These are phyloP conservation scores for Xerus rutilus DNA, from an alignment of 2,797 vertebrate species.

Conservation along the genomic window DNA sequence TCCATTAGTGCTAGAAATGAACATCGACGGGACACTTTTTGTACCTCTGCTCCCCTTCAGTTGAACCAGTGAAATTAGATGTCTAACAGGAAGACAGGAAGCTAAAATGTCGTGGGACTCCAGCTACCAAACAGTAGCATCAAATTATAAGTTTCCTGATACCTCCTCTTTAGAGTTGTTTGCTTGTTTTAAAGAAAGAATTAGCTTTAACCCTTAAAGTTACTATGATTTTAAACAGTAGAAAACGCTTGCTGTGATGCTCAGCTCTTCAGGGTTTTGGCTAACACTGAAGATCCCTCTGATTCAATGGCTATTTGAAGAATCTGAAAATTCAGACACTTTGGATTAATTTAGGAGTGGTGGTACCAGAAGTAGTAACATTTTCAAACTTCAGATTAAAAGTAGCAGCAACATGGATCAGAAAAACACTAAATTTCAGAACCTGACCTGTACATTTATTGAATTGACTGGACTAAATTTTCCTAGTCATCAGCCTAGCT, in stretches of 20 bases:
- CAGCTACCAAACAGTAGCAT: neutral
- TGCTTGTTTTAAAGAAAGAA: constrained; percentile 14
- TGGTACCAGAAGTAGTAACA: neutral
- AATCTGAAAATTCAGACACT: neutral
- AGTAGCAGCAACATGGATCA: neutral
- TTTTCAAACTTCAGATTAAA: constrained; percentile 25
- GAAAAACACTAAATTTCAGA: neutral
- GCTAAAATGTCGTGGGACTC: neutral
- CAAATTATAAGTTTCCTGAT: neutral
- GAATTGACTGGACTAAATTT: neutral
- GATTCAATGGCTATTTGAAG: neutral
- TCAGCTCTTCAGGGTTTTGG: neutral
- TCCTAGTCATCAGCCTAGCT: neutral
- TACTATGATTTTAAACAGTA: neutral
- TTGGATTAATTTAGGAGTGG: neutral
- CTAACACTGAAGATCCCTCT: neutral
- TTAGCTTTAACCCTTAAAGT: neutral
- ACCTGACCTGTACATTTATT: neutral
- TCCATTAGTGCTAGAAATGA: constrained; percentile 58
- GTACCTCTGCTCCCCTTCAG: neutral
- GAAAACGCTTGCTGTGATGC: neutral
- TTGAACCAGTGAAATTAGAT: neutral
- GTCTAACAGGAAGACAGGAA: neutral
- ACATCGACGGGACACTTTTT: neutral
- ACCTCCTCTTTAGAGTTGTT: neutral